phyloP scores from a whole-genome alignment of 2,888 invertebrate genomes.

The Chirona hameri region DNA sequence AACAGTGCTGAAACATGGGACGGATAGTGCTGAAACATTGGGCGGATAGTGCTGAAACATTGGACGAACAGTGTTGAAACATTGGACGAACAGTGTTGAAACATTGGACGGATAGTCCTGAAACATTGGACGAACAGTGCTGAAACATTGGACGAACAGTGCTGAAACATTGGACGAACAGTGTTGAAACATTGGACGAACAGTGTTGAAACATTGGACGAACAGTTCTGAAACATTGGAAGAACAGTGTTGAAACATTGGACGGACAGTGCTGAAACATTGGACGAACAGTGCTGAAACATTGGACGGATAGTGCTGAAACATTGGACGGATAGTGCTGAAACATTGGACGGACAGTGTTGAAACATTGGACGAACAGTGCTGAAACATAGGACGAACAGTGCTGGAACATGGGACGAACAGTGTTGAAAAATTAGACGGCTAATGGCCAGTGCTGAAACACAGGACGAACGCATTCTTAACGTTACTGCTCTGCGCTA shows the following conservation, averaged over 20 bases:
- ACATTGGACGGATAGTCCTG: constrained; percentile 45
- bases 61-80: constrained; percentile 46
- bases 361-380: not conserved
- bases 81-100: not conserved
- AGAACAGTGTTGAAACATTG: too few relatives aligned
- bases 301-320: constrained; percentile 58
- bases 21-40: too few relatives aligned
- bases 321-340: constrained; percentile 43
- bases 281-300: too few relatives aligned
- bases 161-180: constrained; percentile 43
- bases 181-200: constrained; percentile 58
- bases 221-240: not conserved
- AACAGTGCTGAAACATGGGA: too few relatives aligned
- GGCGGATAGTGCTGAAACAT: not conserved
- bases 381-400: too few relatives aligned
- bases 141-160: too few relatives aligned
- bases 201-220: not conserved
- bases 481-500: constrained; percentile 74
- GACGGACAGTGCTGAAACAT: not conserved
- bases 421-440: not conserved
- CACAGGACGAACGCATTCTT: constrained; percentile 71
- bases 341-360: not conserved
- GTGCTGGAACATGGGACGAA: constrained; percentile 58
- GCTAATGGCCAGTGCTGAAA: not conserved
- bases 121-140: constrained; percentile 45